Base-by-base conservation (phyloP, 2,888 invertebrate genomes). In the Erannis defoliaria region DNA sequence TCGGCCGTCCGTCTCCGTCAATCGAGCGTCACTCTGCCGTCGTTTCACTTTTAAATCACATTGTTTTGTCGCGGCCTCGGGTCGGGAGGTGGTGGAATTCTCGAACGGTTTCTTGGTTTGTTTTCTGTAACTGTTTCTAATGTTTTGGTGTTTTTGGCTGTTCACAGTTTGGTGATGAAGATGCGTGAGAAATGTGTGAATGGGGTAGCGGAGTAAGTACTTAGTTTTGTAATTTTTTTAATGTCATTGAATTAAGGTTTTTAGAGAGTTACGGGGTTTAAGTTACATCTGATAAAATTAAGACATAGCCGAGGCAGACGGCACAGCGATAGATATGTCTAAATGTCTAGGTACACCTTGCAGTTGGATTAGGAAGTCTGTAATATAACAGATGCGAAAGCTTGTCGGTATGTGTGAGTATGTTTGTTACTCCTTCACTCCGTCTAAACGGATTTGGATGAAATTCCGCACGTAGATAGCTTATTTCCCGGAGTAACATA, bases 1-100 rank as follows among this genome's bases (percentile, higher is more conserved):
- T 26, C 45, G 53, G 50, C 51, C 69, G 69, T 77, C 61, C 56
- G 63, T 79, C 78, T 69, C 63, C 75, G 79, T 78, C 79, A 76
- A 51, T 45, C 51, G 56, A 66, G 76, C 70, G 78, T 72, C 76
- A 59, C 61, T 72, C 78, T 66, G 74, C 65, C 46, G 64, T 57
- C 21, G 67, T 71, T 70, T 65, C 46, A 71, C 68, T 71, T 73
- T 71, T 61, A 71, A 68, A 73, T 70, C 61, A 55, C 55, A 51
- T 61, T 61, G 61, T 49, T 49, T 49, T 49, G 35, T 35, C 19
- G 6, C 33, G 5, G n/a, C 46, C 35, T 45, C 6, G 16, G 43
- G 12, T 19, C 18, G 23, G 18, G 46, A 55, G 49, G 49, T 55
- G 60, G 31, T n/a, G 43, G 60, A 55, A 60, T 60, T 49, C 37